phyloP scores from a whole-genome alignment of 2,113 vertebrate genomes.

The Vidua macroura region DNA sequence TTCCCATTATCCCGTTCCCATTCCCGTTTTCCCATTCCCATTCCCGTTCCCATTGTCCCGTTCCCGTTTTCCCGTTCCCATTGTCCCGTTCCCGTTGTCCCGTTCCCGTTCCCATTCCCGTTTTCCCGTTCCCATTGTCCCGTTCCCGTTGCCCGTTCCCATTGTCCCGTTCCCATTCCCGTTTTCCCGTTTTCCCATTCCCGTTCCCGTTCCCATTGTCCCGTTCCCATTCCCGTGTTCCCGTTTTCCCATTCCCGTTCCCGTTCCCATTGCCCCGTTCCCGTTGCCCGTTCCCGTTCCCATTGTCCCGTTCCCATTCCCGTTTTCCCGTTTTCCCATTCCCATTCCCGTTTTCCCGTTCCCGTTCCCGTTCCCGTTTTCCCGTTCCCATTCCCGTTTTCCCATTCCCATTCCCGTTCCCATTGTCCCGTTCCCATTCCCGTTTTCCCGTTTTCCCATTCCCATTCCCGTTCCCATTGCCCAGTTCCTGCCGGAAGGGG shows the following conservation, averaged over 20 bases:
- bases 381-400: neutral
- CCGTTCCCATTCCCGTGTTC: neutral
- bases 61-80: neutral
- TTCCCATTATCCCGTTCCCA: neutral
- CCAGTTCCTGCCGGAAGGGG: neutral
- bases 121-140: neutral
- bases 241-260: neutral
- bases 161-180: neutral
- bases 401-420: neutral
- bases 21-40: neutral
- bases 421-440: neutral
- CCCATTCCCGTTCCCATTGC: accelerated
- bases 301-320: accelerated
- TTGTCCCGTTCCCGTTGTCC: neutral
- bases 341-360: neutral
- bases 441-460: too few species aligned
- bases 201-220: neutral
- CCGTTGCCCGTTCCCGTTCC: too few species aligned
- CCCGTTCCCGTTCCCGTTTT: neutral
- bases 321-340: neutral
- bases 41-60: too few species aligned
- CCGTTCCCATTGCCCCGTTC: neutral
- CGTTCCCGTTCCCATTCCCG: neutral
- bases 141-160: too few species aligned
- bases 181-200: neutral